A percentile compares a stretch with the other conserved stretches of the same genome.
These are phyloP conservation scores for Microchirus variegatus DNA, from an alignment of 2,797 vertebrate species.

Conservation along the genomic window DNA sequence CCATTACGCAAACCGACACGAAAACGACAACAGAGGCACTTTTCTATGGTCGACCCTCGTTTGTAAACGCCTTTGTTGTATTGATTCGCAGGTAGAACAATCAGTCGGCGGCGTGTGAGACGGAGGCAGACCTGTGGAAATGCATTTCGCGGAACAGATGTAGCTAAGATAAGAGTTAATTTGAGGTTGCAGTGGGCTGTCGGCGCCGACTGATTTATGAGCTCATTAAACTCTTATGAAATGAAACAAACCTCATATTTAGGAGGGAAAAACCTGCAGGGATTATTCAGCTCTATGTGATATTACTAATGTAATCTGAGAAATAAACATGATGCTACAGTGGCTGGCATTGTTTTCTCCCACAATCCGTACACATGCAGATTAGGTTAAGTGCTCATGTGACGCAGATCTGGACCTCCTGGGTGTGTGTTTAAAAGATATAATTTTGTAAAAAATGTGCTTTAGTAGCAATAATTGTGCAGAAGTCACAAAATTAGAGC, in stretches of 20 bases:
- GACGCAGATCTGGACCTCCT: too few species aligned
- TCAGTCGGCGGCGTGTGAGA: not conserved
- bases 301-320: too few species aligned
- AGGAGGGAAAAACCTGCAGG: not conserved
- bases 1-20: not conserved
- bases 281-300: not conserved
- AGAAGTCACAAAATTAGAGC: too few species aligned
- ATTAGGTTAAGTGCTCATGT: too few species aligned
- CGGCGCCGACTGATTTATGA: conserved; percentile 24
- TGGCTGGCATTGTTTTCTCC: too few species aligned
- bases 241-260: conserved; percentile 9
- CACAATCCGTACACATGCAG: too few species aligned
- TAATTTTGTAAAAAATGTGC: too few species aligned
- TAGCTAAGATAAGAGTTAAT: conserved; percentile 4
- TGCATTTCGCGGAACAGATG: conserved; percentile 4
- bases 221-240: conserved; percentile 8
- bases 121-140: conserved; percentile 2
- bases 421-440: too few species aligned
- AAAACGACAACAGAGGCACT: not conserved
- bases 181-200: not conserved
- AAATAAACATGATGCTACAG: too few species aligned
- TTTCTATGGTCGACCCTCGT: not conserved
- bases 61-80: not conserved
- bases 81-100: not conserved
- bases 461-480: too few species aligned